Evolutionary conservation across 2,888 invertebrate genomes (phyloP).

Genomic region (Noctua fimbriata): DNA sequence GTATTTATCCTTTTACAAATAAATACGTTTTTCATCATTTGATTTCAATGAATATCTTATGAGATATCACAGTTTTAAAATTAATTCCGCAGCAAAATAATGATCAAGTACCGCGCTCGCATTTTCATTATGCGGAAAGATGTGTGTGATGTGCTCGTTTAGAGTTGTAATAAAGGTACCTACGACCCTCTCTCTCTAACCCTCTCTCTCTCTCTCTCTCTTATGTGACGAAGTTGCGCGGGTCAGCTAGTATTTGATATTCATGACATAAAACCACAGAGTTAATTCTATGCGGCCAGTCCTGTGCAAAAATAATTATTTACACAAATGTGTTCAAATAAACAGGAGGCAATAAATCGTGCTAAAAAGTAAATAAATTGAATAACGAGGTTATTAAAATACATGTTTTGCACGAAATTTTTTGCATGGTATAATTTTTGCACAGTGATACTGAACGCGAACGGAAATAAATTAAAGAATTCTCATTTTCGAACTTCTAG

Average conservation of each 20-base stretch:
- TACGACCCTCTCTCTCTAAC: too few species aligned
- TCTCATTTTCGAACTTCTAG: not conserved
- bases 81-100: too few species aligned
- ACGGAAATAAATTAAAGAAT: slow-evolving; percentile 16
- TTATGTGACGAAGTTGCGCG: too few species aligned
- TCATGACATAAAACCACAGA: slow-evolving; percentile 1
- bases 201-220: too few species aligned
- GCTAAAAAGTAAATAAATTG: slow-evolving; percentile 37
- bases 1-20: too few species aligned
- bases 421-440: not conserved
- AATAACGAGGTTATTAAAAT: slow-evolving; percentile 34
- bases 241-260: not conserved
- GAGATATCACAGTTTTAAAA: too few species aligned
- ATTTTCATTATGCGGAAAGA: too few species aligned
- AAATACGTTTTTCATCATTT: too few species aligned
- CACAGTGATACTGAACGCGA: not conserved
- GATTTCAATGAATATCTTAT: too few species aligned
- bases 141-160: too few species aligned
- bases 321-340: slow-evolving; percentile 46
- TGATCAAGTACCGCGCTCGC: too few species aligned
- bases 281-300: slow-evolving; percentile 1
- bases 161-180: too few species aligned
- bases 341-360: slow-evolving; percentile 58
- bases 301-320: slow-evolving; percentile 36
- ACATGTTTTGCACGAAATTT: slow-evolving; percentile 33